Percentiles rank a stretch among this genome's conserved stretches.
Conservation (phyloP, 1,140 invertebrate genomes). For the Paraescarpia echinospica region DNA sequence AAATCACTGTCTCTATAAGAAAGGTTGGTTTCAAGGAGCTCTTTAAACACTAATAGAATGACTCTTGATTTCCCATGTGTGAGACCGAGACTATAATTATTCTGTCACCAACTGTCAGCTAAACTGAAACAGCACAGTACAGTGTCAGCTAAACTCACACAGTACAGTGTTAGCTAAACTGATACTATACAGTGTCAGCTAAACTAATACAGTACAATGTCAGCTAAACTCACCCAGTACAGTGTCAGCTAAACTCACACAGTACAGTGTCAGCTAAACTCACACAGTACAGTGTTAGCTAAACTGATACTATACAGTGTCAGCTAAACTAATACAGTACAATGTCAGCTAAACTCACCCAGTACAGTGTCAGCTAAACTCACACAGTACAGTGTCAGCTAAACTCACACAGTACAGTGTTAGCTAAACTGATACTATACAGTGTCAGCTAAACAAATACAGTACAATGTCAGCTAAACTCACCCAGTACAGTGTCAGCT, state of each 20-base stretch:
- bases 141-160: background rate
- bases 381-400: constrained; percentile 1
- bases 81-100: background rate
- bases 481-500: no score
- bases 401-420: background rate
- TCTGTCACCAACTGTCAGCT: background rate
- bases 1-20: background rate
- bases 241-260: no score
- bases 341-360: background rate
- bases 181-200: no score
- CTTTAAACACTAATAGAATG: background rate
- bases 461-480: no score
- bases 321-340: no score
- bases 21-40: background rate
- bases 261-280: no score
- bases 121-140: background rate
- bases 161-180: background rate
- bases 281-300: no score
- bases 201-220: no score
- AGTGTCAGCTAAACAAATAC: background rate
- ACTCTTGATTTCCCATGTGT: background rate
- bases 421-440: background rate
- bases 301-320: no score
- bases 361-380: background rate
- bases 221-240: no score